phyloP scores from a whole-genome alignment of 2,113 vertebrate species.

The Xiphophorus hellerii region DNA sequence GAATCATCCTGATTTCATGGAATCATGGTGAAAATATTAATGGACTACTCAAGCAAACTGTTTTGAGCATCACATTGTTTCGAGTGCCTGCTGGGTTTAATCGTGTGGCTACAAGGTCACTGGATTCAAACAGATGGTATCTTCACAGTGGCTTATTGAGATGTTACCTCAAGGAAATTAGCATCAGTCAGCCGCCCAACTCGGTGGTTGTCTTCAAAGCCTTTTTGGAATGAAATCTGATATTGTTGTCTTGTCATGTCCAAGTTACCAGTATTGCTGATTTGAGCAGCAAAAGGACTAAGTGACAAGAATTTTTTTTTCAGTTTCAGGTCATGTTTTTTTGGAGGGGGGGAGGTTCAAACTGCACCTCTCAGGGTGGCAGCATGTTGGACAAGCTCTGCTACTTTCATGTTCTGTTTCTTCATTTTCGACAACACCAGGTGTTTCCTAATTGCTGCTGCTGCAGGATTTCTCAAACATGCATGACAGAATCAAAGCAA shows the following conservation, averaged over 20 bases:
- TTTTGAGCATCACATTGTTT: slow-evolving; percentile 37
- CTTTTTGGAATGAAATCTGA: slow-evolving; percentile 37
- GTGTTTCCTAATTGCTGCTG: no score
- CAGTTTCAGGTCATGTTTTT: neutral
- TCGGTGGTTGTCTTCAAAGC: slow-evolving; percentile 40
- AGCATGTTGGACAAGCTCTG: no score
- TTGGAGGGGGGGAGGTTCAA: neutral
- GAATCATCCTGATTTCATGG: slow-evolving; percentile 49
- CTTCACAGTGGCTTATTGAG: slow-evolving; percentile 63
- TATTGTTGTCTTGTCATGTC: slow-evolving; percentile 14
- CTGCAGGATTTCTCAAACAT: no score
- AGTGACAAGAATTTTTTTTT: slow-evolving; percentile 1
- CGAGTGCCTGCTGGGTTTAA: slow-evolving; percentile 60
- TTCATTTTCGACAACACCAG: no score
- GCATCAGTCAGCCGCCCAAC: slow-evolving; percentile 43
- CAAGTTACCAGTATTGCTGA: slow-evolving; percentile 4
- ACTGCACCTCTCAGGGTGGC: no score
- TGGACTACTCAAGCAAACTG: slow-evolving; percentile 58
- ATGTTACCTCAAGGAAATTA: slow-evolving; percentile 44
- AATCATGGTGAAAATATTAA: slow-evolving; percentile 52
- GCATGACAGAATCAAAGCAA: no score
- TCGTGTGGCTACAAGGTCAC: slow-evolving; percentile 56
- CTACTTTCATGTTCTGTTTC: no score
- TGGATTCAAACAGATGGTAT: slow-evolving; percentile 69
- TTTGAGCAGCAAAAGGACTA: slow-evolving; percentile 8